Conservation (phyloP, 2,888 invertebrate species). For the Latrodectus elegans region DNA sequence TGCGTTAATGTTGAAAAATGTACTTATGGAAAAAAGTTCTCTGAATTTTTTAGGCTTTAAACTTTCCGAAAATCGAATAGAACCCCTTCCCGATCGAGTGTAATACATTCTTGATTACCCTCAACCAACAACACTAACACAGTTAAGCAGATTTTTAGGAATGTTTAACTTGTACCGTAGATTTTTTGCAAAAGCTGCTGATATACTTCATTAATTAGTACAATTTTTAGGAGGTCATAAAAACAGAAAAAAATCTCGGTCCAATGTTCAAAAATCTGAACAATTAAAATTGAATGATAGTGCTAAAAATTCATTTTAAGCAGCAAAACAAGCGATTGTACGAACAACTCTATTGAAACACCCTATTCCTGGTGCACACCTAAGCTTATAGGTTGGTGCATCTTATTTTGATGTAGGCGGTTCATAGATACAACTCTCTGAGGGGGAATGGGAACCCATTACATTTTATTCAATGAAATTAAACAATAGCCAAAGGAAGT, state of each 20-base stretch:
- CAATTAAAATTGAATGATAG: not conserved
- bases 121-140: too few relatives aligned
- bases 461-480: conserved; percentile 10
- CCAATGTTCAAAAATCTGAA: not conserved
- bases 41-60: too few relatives aligned
- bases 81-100: too few relatives aligned
- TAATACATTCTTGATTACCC: too few relatives aligned
- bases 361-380: not conserved
- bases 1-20: not conserved
- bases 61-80: not conserved
- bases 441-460: conserved; percentile 55
- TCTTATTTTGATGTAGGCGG: conserved; percentile 71
- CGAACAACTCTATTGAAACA: too few relatives aligned
- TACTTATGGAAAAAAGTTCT: not conserved
- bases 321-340: not conserved
- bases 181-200: not conserved
- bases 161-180: not conserved
- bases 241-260: not conserved
- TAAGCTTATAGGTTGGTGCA: conserved; percentile 74
- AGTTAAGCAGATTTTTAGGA: too few relatives aligned
- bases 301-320: not conserved
- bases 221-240: conserved; percentile 1
- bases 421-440: conserved; percentile 70
- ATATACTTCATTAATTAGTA: not conserved
- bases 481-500: not conserved